phyloP scores from a whole-genome alignment of 2,797 vertebrate species.

The Lophius americanus region DNA sequence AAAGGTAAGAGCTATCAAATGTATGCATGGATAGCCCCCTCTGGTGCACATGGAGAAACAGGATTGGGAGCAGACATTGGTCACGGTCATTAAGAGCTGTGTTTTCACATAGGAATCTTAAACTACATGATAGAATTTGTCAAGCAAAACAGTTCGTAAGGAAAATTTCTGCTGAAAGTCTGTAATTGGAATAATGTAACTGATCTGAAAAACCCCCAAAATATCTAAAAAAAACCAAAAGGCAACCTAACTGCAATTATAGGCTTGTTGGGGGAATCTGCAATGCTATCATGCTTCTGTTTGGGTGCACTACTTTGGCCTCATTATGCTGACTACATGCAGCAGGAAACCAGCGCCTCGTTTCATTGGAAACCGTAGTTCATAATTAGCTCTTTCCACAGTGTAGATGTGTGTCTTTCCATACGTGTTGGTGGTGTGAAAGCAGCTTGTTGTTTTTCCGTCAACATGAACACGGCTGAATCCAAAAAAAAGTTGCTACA shows the following conservation, averaged over 20 bases:
- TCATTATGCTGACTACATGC: too few relatives aligned
- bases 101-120: neutral
- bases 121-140: neutral
- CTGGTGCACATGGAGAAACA: constrained; percentile 70
- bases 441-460: constrained; percentile 24
- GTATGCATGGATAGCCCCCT: constrained; percentile 74
- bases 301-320: too few relatives aligned
- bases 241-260: too few relatives aligned
- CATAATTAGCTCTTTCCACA: constrained; percentile 35
- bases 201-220: neutral
- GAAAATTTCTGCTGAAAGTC: neutral
- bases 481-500: too few relatives aligned
- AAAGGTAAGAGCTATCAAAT: constrained; percentile 17
- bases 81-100: constrained; percentile 7
- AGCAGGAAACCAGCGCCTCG: too few relatives aligned
- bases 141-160: neutral
- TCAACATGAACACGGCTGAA: neutral
- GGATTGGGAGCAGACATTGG: constrained; percentile 24
- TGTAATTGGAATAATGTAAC: neutral
- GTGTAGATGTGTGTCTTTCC: constrained; percentile 33
- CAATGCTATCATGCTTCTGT: too few relatives aligned
- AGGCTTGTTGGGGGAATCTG: too few relatives aligned
- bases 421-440: constrained; percentile 29
- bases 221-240: neutral
- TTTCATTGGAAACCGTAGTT: constrained; percentile 13